A percentile compares a stretch with the other conserved stretches of the same genome.
These are phyloP conservation scores for Epinephelus awoara DNA, from an alignment of 2,797 vertebrate species.

Conservation along the genomic window DNA sequence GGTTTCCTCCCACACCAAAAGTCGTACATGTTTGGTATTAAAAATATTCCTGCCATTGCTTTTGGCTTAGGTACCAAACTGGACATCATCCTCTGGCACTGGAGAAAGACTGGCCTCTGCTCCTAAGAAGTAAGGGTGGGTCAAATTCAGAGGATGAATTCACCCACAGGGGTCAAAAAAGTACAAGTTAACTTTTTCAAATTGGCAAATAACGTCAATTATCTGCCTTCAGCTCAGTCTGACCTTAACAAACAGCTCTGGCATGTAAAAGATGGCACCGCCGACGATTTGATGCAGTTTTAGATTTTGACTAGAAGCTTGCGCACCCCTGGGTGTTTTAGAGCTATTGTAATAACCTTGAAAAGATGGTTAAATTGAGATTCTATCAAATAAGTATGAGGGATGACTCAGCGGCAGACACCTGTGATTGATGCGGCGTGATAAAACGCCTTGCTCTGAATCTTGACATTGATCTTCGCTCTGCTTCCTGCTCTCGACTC, in stretches of 20 bases:
- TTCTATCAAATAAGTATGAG: conserved; percentile 60
- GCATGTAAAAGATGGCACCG: conserved; percentile 20
- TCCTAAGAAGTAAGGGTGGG: background rate
- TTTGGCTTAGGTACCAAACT: conserved; percentile 19
- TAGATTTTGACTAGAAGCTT: conserved; percentile 24
- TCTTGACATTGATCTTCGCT: conserved; percentile 65
- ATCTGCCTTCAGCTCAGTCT: conserved; percentile 24
- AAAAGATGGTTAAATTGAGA: conserved; percentile 51
- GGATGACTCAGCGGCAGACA: conserved; percentile 51
- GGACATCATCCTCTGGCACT: conserved; percentile 8
- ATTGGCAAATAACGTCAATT: conserved; percentile 14
- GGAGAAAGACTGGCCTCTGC: conserved; percentile 8
- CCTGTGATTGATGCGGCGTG: conserved; percentile 57
- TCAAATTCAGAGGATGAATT: conserved; percentile 31
- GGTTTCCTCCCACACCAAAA: conserved; percentile 38
- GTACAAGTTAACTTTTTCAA: conserved; percentile 19
- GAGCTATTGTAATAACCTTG: conserved; percentile 61
- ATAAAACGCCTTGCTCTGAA: conserved; percentile 46
- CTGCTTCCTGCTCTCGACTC: conserved; percentile 34
- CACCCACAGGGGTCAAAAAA: conserved; percentile 15
- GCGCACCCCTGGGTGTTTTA: background rate
- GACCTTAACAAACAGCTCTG: conserved; percentile 39
- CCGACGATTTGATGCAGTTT: conserved; percentile 33
- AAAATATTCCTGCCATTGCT: conserved; percentile 21
- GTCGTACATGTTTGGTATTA: conserved; percentile 25